Conservation (phyloP, 2,113 vertebrate species). For the Sylvietta virens region DNA sequence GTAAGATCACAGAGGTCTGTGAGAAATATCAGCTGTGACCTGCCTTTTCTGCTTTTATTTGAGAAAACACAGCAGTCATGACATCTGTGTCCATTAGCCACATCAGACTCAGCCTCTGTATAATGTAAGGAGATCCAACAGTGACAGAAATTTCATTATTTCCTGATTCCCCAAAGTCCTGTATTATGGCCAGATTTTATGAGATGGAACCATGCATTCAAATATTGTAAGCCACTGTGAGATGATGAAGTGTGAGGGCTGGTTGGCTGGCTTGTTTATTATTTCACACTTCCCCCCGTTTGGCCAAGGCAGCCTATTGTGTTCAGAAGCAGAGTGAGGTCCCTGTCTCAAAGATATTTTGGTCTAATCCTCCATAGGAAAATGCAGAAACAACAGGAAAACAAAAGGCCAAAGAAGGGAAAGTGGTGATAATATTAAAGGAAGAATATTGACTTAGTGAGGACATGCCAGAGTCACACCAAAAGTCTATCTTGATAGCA, state of each 20-base stretch:
- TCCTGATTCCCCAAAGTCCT: constrained; percentile 10
- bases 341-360: neutral
- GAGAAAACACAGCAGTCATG: neutral
- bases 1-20: neutral
- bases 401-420: neutral
- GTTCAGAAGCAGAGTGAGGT: neutral
- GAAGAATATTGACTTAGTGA: neutral
- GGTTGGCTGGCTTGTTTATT: constrained; percentile 4
- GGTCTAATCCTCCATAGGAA: neutral
- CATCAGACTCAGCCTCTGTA: neutral
- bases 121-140: neutral
- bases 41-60: neutral
- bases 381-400: neutral
- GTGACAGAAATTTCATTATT: constrained; percentile 27
- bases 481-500: neutral
- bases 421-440: neutral
- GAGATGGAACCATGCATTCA: constrained; percentile 20
- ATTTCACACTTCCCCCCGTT: neutral
- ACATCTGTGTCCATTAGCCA: neutral
- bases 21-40: neutral
- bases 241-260: neutral
- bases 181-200: constrained; percentile 22
- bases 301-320: neutral
- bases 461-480: neutral
- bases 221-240: constrained; percentile 2